Conservation (phyloP, 2,888 invertebrate genomes). For the Clitarchus hookeri region DNA sequence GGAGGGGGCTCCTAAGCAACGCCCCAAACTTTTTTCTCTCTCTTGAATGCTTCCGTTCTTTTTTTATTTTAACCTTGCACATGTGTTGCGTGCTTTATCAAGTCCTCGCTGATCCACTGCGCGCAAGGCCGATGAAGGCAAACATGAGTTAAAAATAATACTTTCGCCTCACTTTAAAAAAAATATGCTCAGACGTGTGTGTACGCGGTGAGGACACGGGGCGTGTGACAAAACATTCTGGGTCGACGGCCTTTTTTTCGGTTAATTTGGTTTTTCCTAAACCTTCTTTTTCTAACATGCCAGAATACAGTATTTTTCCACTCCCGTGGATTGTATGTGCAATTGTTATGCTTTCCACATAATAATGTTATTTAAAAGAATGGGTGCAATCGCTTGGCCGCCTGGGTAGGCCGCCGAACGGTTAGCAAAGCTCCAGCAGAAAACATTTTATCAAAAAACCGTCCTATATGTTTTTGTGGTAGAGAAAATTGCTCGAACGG, state of each 20-base stretch:
- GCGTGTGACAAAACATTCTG: not conserved
- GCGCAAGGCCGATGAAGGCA: not conserved
- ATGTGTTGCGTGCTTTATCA: not conserved
- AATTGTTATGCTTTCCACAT: too few species aligned
- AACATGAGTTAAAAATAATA: not conserved
- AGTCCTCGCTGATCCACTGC: not conserved
- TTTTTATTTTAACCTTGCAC: not conserved
- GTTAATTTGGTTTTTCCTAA: too few species aligned
- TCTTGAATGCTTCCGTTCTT: not conserved
- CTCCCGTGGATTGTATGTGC: too few species aligned
- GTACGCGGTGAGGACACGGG: not conserved
- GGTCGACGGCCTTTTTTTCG: not conserved
- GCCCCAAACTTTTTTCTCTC: not conserved
- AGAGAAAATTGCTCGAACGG: too few species aligned
- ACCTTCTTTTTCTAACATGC: too few species aligned
- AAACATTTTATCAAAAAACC: too few species aligned
- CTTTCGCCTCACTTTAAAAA: not conserved
- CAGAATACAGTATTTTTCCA: too few species aligned
- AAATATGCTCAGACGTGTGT: not conserved
- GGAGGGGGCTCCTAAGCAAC: not conserved
- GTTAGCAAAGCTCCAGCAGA: too few species aligned
- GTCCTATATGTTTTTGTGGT: too few species aligned
- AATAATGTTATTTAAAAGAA: too few species aligned
- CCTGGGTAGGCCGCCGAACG: too few species aligned
- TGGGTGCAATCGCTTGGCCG: too few species aligned